Evolutionary conservation across 2,888 invertebrate species (phyloP).

Genomic region (Petrophora chlorosata): DNA sequence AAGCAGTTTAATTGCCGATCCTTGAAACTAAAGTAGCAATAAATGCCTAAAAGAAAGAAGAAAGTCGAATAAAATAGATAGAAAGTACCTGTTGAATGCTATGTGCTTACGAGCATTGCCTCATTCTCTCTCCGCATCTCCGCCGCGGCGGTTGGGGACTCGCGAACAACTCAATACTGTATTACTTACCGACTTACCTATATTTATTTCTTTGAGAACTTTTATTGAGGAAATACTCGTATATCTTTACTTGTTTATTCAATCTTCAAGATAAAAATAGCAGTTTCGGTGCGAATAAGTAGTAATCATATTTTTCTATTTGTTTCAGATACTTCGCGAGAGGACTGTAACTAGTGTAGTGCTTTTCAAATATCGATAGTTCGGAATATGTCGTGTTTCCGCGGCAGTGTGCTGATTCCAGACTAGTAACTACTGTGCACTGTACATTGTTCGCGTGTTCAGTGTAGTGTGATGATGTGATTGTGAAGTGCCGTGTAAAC

Average conservation of each 20-base stretch:
- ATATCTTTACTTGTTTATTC: constrained; percentile 8
- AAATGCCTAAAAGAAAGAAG: constrained; percentile 28
- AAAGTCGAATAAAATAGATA: constrained; percentile 56
- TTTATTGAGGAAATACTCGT: constrained; percentile 31
- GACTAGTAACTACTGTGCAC: constrained; percentile 52
- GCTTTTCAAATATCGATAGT: constrained; percentile 30
- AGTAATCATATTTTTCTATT: constrained; percentile 31
- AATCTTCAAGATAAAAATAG: constrained; percentile 1
- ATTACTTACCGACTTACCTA: constrained; percentile 28
- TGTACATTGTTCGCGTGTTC: constrained; percentile 39
- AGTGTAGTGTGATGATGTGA: constrained; percentile 60
- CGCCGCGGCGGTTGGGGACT: constrained; percentile 51
- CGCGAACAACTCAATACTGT: constrained; percentile 36
- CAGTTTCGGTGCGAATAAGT: not conserved
- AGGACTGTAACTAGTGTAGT: constrained; percentile 36
- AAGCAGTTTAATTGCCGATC: not conserved
- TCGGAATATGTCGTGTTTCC: constrained; percentile 68
- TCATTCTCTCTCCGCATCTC: constrained; percentile 57
- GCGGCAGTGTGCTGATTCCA: constrained; percentile 67
- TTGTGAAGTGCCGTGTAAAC: constrained; percentile 48
- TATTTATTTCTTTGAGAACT: constrained; percentile 21
- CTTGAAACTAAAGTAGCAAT: not conserved
- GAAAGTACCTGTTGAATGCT: constrained; percentile 58
- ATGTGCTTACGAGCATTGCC: constrained; percentile 41
- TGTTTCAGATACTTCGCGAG: constrained; percentile 44